Evolutionary conservation across 2,113 vertebrate genomes (phyloP).

Genomic region (Oryzias celebensis): DNA sequence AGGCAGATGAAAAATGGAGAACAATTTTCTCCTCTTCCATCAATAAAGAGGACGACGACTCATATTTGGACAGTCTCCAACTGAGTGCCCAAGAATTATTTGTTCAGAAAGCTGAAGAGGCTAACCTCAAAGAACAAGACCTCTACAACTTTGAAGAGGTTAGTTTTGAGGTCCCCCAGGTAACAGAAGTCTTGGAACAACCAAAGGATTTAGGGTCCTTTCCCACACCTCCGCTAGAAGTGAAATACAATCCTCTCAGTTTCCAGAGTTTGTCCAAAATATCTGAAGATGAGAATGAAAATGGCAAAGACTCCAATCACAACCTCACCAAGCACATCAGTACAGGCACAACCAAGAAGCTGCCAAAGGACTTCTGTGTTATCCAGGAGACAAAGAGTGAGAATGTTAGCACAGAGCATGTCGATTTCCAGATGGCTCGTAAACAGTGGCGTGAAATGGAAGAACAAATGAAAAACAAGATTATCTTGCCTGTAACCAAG

Average conservation of each 20-base stretch:
- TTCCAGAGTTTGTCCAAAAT: slow-evolving; percentile 75
- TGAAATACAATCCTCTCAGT: slow-evolving; percentile 63
- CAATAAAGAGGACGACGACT: slow-evolving; percentile 81
- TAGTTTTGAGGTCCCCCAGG: slow-evolving; percentile 50
- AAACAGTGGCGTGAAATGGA: slow-evolving; percentile 82
- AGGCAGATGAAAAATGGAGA: slow-evolving; percentile 79
- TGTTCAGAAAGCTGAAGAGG: slow-evolving; percentile 70
- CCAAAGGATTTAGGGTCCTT: slow-evolving; percentile 46
- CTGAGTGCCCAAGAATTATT: slow-evolving; percentile 79
- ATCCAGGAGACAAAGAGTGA: slow-evolving; percentile 80
- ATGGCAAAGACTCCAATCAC: slow-evolving; percentile 54
- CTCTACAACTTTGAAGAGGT: slow-evolving; percentile 36
- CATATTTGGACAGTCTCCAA: slow-evolving; percentile 76
- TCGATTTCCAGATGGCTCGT: slow-evolving; percentile 78
- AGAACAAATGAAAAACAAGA: slow-evolving; percentile 74
- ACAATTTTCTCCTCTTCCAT: slow-evolving; percentile 81
- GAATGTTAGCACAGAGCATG: slow-evolving; percentile 80
- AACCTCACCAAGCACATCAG: slow-evolving; percentile 33
- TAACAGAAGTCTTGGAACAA: slow-evolving; percentile 68
- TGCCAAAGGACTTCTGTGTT: slow-evolving; percentile 81
- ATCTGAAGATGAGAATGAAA: slow-evolving; percentile 76
- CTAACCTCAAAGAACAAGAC: slow-evolving; percentile 44
- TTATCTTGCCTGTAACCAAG: slow-evolving; percentile 58
- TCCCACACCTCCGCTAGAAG: slow-evolving; percentile 56
- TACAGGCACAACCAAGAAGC: slow-evolving; percentile 67